phyloP scores from a whole-genome alignment of 2,797 vertebrate species.

The Oreochromis grahami region DNA sequence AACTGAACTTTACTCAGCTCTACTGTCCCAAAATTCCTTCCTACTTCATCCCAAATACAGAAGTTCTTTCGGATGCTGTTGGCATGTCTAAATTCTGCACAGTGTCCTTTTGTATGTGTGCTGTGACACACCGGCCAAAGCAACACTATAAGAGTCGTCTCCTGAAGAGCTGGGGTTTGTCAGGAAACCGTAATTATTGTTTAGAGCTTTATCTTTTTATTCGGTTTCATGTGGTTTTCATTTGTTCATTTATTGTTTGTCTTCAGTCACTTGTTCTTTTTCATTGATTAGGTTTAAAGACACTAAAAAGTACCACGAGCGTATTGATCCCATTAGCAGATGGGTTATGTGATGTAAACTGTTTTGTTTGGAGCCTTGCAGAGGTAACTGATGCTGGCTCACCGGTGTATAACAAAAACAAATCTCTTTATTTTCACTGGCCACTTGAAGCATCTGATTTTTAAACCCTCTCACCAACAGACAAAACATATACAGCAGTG shows the following conservation, averaged over 20 bases:
- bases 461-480: constrained; percentile 57
- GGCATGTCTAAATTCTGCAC: background rate
- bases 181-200: background rate
- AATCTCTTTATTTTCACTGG: background rate
- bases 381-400: background rate
- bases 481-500: constrained; percentile 90
- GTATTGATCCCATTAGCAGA: background rate
- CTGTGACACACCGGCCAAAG: background rate
- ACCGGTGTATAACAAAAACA: background rate
- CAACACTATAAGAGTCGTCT: background rate
- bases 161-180: background rate
- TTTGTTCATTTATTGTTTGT: background rate
- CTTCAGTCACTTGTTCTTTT: background rate
- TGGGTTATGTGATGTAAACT: background rate
- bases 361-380: background rate
- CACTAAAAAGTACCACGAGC: background rate
- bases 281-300: background rate
- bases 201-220: background rate
- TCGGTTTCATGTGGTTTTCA: background rate
- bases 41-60: background rate
- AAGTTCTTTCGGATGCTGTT: rapidly evolving
- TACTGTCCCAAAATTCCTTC: background rate
- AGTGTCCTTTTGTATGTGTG: background rate
- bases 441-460: background rate
- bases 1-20: background rate